Evolutionary conservation across 2,113 vertebrate species (phyloP), one percentile per base, ranked within the genome.

Genomic region (Euleptes europaea): DNA sequence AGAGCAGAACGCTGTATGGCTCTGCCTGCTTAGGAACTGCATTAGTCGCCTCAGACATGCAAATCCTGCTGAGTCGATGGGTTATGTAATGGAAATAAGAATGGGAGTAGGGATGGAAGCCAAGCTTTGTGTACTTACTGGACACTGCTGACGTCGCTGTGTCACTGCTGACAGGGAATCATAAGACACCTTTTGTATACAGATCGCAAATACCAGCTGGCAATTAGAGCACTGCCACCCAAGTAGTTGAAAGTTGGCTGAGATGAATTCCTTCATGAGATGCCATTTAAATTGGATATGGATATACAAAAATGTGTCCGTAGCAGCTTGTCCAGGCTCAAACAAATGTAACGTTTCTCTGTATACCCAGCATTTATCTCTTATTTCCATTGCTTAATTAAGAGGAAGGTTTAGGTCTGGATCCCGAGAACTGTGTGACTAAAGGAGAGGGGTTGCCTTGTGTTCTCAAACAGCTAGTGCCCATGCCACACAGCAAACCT

Each of bases 11-110:
- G 74, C 85, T 90, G 88, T 86, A 81, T 84, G 86, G 80, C 81
- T 74, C 82, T 60, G 85, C 69, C 54, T 92, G 78, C 89, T 92
- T 84, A 74, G 84, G 71, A 89, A 88, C 63, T n/a, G 75, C 86
- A 85, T 83, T 89, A 88, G 88, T 90, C 49, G 1, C 87, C 87
- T 94, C 73, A 90, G 89, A 91, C 91, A 86, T 84, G 81, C 83
- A 79, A 38, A 40, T 33, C 78, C 69, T 92, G 88, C 65, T 82
- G 89, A 91, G 86, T 80, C 72, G 87, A 9, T 51, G 31, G 54
- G 28, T 91, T 90, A 83, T 78, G 80, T 60, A 90, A 78, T 87
- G 80, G 88, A 92, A 92, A 88, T 54, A 5, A 9, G 15, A 78
- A 88, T 73, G 13, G n/a, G 38, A 78, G 14, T 7, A 87, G 82